Evolutionary conservation across 2,797 vertebrate genomes (phyloP).

Genomic region (Phoeniculus purpureus): DNA sequence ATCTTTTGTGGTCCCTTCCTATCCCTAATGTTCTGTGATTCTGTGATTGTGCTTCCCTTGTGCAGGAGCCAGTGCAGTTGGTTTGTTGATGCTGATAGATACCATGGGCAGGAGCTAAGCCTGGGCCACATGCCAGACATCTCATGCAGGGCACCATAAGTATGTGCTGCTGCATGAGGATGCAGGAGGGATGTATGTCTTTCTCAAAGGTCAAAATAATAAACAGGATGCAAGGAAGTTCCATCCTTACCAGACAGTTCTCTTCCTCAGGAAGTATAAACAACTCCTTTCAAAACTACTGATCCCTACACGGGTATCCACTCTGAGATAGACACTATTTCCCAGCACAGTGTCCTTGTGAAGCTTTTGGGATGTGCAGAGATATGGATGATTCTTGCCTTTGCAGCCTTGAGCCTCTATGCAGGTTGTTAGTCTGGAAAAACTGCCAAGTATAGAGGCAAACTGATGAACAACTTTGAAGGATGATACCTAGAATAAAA

Average conservation of each 20-base stretch:
- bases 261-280: not conserved
- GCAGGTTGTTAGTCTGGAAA: not conserved
- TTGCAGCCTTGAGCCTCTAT: not conserved
- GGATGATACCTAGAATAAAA: not conserved
- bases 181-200: fast-evolving
- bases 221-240: not conserved
- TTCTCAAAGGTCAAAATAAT: not conserved
- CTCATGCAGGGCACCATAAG: not conserved
- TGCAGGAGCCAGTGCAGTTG: not conserved
- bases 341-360: not conserved
- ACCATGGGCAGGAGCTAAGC: not conserved
- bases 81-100: not conserved
- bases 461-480: not conserved
- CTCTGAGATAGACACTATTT: not conserved
- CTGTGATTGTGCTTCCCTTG: not conserved
- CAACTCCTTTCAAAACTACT: not conserved
- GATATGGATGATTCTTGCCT: not conserved
- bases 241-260: not conserved
- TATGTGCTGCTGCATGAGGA: not conserved
- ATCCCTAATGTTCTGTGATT: too few species aligned
- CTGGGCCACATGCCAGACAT: not conserved
- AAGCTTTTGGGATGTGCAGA: not conserved
- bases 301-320: not conserved
- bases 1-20: too few species aligned
- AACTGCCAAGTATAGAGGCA: fast-evolving